Base-by-base conservation (phyloP, 2,888 invertebrate genomes). In the Allophyes oxyacanthae region DNA sequence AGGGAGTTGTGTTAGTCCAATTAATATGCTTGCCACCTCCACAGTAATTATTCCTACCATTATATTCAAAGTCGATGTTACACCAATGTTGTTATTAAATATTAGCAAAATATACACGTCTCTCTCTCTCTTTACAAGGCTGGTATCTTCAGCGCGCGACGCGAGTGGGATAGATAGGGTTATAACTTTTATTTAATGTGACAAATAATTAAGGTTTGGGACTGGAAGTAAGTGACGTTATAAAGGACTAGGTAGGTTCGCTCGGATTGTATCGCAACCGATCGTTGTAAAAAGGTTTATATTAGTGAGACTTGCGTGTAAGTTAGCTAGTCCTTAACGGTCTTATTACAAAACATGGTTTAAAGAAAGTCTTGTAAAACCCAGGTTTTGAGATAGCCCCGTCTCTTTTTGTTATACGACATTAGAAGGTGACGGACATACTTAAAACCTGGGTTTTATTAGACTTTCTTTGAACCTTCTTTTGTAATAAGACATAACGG, bases 91-190 rank as follows among this genome's bases (percentile, higher is more conserved):
- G 58, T 77, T 75, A 54, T 72, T 63, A 54, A 64, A 54, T 72
- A 52, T 71, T 77, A 77, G 76, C 20, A 25, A 78, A 76, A 60
- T 76, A 71, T 78, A 78, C 77, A 61, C 14, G 54, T 70, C 64
- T 68, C 55, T 55, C 49, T 72, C 55, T 60, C 63, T 51, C 48
- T 54, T 63, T 28, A 55, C 20, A 48, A 40, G 13, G 51, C 41
- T 54, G 68, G 64, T 61, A 48, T 75, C 64, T 77, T 75, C 52
- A 6, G 67, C 54, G 45, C 42, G 68, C 46, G 64, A 15, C 30
- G 41, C 33, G n/a, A 41, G 38, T 34, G 73, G 49, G 34, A 36
- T 49, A 51, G 38, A 32, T 56, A 56, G 53, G 30, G 58, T 33
- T 65, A 32, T 57, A 37, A 38, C 34, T 68, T 58, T 62, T 43